A percentile compares a stretch with the other conserved stretches of the same genome.
phyloP scores from a whole-genome alignment of 37 sponge, comb jelly and placozoan species.

The Amphimedon queenslandica region DNA sequence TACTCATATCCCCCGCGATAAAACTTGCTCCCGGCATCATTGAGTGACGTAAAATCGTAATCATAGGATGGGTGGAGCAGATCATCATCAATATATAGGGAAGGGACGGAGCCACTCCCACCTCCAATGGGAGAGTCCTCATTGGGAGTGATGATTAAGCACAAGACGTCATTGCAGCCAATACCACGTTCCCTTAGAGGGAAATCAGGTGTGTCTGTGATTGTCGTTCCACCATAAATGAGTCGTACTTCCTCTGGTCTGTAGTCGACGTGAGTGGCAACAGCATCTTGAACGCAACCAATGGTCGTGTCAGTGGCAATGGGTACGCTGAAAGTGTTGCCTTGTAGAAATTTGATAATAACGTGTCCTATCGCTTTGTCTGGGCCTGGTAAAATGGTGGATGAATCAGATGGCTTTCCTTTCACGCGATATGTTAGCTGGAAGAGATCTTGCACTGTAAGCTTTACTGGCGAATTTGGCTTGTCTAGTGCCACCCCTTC shows the following conservation, averaged over 20 bases:
- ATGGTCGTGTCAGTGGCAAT: background rate
- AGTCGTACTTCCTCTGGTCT: background rate
- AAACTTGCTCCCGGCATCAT: conserved; percentile 22
- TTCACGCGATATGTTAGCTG: background rate
- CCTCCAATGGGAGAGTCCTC: background rate
- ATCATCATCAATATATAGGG: conserved; percentile 5
- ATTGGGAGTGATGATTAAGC: background rate
- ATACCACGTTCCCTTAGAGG: background rate
- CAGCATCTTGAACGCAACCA: background rate
- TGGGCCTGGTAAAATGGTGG: background rate
- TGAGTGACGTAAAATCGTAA: conserved; percentile 31
- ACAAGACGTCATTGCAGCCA: background rate
- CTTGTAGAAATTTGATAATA: background rate
- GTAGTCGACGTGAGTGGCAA: background rate
- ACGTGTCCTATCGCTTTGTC: background rate
- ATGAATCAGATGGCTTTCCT: background rate
- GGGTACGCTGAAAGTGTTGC: background rate
- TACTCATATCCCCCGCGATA: conserved; percentile 36
- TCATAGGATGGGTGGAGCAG: conserved; percentile 14
- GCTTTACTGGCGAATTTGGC: background rate
- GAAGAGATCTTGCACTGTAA: background rate
- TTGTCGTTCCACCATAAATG: background rate
- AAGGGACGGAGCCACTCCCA: background rate
- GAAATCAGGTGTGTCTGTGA: background rate
- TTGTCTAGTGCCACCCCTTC: background rate